Conservation (phyloP, 2,797 vertebrate genomes). For the Poeciliopsis presidionis region DNA sequence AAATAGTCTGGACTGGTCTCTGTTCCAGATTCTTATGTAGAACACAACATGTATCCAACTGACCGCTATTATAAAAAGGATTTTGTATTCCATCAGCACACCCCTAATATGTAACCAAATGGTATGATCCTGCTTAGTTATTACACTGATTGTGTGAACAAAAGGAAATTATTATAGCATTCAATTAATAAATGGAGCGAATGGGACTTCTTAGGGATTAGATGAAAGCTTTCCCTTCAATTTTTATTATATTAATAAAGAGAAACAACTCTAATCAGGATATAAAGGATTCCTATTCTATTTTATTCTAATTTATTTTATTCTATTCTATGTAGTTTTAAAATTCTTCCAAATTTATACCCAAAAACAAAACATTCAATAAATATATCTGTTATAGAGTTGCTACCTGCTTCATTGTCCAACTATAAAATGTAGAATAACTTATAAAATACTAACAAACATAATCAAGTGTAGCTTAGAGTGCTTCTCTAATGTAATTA, state of each 20-base stretch:
- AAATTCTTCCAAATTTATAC: neutral
- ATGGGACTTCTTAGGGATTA: neutral
- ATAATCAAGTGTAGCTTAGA: neutral
- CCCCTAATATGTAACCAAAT: neutral
- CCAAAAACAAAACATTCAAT: neutral
- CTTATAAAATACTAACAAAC: neutral
- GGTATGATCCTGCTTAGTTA: neutral
- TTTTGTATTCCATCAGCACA: neutral
- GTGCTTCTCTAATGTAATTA: neutral
- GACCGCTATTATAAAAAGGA: neutral
- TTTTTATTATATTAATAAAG: neutral
- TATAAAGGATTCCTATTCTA: neutral
- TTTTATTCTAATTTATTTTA: too few relatives aligned
- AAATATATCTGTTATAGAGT: neutral
- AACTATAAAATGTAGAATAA: neutral
- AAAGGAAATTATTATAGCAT: neutral
- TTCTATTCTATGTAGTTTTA: neutral
- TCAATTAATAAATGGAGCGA: neutral
- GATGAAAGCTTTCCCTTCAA: neutral
- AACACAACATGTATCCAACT: neutral
- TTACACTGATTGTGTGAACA: neutral
- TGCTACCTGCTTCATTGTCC: neutral
- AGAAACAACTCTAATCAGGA: neutral
- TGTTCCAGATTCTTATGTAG: neutral
- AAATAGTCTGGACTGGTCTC: neutral